phyloP scores from a whole-genome alignment of 2,888 invertebrate genomes.

The Julus scanicus region DNA sequence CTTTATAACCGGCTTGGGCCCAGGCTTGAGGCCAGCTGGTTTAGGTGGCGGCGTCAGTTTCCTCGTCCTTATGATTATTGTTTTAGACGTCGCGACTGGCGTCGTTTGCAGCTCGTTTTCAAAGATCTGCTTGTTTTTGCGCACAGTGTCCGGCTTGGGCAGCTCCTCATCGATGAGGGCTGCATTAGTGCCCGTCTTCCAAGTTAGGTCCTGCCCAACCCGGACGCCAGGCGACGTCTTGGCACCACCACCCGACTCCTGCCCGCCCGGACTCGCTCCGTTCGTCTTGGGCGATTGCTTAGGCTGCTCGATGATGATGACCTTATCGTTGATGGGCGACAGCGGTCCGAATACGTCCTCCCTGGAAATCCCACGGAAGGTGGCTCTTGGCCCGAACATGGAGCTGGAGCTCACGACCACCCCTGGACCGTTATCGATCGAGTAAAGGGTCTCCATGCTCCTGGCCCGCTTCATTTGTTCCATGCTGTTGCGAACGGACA shows the following conservation, averaged over 20 bases:
- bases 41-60: constrained; percentile 20
- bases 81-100: background rate
- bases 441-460: constrained; percentile 60
- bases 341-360: background rate
- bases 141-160: constrained; percentile 65
- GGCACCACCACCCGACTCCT: constrained; percentile 6
- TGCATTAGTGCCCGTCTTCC: background rate
- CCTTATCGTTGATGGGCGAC: constrained; percentile 55
- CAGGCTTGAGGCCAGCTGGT: background rate
- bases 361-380: background rate
- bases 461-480: constrained; percentile 59
- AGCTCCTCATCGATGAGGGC: constrained; percentile 61
- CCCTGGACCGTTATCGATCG: constrained; percentile 31
- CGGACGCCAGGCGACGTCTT: background rate
- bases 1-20: background rate
- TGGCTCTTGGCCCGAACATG: background rate
- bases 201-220: background rate
- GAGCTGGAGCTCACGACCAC: background rate
- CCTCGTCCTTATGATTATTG: background rate
- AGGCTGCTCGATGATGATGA: constrained; percentile 56
- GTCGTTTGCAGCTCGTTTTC: constrained; percentile 58
- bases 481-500: background rate
- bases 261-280: background rate
- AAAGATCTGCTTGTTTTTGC: constrained; percentile 62
- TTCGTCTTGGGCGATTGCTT: background rate